These are phyloP conservation scores for Ectemnius continuus DNA, from an alignment of 2,888 invertebrate species.

Conservation along the genomic window DNA sequence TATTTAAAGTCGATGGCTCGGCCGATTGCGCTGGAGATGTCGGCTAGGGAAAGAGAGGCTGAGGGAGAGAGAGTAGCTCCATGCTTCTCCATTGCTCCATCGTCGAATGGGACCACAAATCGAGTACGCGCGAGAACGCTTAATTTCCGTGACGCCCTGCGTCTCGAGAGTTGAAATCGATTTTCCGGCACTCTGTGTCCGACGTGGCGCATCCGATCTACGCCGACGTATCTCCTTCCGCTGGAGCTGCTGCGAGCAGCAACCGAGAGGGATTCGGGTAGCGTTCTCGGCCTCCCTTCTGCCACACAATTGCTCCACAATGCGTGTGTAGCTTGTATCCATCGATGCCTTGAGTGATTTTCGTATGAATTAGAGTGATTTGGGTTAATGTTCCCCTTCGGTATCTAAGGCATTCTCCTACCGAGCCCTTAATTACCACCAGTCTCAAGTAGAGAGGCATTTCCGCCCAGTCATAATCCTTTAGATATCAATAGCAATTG, in stretches of 20 bases:
- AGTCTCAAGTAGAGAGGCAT: too few species aligned
- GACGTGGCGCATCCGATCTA: conserved; percentile 28
- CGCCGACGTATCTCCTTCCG: conserved; percentile 31
- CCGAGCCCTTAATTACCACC: too few species aligned
- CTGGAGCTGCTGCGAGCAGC: conserved; percentile 21
- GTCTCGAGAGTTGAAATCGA: conserved; percentile 29
- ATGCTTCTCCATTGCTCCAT: conserved; percentile 11
- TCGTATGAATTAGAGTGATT: too few species aligned
- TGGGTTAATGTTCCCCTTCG: too few species aligned
- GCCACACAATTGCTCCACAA: too few species aligned
- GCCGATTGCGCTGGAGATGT: conserved; percentile 34
- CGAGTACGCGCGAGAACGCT: conserved; percentile 38
- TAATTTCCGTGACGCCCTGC: conserved; percentile 35
- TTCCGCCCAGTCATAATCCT: too few species aligned
- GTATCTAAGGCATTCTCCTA: too few species aligned
- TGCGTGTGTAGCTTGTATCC: too few species aligned
- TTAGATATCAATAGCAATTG: too few species aligned
- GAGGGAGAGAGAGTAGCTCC: neutral
- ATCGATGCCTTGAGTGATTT: too few species aligned
- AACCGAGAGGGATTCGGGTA: too few species aligned
- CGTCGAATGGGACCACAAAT: conserved; percentile 46
- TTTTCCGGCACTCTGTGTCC: conserved; percentile 20
- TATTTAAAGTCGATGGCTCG: conserved; percentile 28
- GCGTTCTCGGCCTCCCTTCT: too few species aligned
- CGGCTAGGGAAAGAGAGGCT: conserved; percentile 1